These are phyloP conservation scores for Paelopatides confundens DNA, from an alignment of 53 echinoderm and acorn worm species.

Conservation along the genomic window DNA sequence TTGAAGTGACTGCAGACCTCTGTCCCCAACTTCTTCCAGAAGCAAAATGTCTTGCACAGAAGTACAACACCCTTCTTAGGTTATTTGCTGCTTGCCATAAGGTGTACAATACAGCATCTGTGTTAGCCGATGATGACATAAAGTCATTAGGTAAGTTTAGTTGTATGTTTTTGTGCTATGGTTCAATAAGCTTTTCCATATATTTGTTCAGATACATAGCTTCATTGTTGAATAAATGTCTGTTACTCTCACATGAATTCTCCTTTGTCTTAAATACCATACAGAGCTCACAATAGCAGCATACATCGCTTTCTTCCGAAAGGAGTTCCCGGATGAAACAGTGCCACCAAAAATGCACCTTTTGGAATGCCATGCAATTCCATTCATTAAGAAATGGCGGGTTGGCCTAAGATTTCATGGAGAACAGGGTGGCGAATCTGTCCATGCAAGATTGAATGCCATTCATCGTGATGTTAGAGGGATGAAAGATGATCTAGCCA, in stretches of 20 bases:
- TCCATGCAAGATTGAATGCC: constrained; percentile 61
- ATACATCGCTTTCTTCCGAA: neutral
- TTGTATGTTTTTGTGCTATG: too few relatives aligned
- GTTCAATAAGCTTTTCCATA: too few relatives aligned
- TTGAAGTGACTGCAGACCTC: neutral
- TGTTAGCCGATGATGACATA: neutral
- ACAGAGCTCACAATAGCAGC: neutral
- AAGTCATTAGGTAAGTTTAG: neutral
- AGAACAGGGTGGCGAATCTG: constrained; percentile 58
- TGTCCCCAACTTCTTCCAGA: neutral
- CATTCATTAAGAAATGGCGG: constrained; percentile 30
- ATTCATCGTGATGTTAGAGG: constrained; percentile 45
- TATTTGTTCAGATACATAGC: too few relatives aligned
- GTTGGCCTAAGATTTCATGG: constrained; percentile 60
- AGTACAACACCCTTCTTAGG: neutral
- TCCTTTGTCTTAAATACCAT: too few relatives aligned
- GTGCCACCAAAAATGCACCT: constrained; percentile 53
- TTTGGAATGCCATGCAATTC: constrained; percentile 46
- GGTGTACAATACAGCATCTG: neutral
- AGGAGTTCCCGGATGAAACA: neutral
- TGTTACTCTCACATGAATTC: too few relatives aligned
- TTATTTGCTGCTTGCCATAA: constrained; percentile 1
- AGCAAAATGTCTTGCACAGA: neutral
- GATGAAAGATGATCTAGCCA: constrained; percentile 43
- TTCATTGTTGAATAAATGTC: too few relatives aligned